phyloP scores from a whole-genome alignment of 2,888 invertebrate genomes.

The Pseudococcus longispinus region DNA sequence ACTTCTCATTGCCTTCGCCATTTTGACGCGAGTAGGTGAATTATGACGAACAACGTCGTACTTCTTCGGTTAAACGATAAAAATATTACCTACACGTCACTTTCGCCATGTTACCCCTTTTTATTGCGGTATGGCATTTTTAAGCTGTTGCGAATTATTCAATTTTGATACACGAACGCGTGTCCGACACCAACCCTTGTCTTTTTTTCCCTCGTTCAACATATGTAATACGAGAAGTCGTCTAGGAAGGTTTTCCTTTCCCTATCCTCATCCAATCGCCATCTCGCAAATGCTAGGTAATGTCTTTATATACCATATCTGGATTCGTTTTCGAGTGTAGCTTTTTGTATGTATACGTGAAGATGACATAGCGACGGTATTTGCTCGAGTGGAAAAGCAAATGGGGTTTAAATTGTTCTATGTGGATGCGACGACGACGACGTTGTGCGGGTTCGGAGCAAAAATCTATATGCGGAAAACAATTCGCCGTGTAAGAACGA shows the following conservation, averaged over 20 bases:
- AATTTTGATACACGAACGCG: background rate
- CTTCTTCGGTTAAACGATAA: background rate
- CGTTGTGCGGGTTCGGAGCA: background rate
- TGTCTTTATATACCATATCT: background rate
- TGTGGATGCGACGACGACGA: background rate
- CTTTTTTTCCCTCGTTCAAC: background rate
- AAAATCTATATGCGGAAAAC: background rate
- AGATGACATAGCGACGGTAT: background rate
- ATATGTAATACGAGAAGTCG: background rate
- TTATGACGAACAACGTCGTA: background rate
- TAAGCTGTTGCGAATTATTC: background rate
- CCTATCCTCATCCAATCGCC: background rate
- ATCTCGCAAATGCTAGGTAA: background rate
- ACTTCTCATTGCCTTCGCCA: no score
- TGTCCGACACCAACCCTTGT: background rate
- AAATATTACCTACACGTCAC: background rate
- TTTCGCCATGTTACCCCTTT: background rate
- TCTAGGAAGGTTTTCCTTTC: background rate
- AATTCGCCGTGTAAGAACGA: background rate
- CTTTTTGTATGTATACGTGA: background rate
- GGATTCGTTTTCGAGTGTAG: background rate
- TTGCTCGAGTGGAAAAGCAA: background rate
- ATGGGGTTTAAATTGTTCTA: conserved; percentile 20
- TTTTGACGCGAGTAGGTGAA: background rate
- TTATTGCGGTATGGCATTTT: background rate